These are phyloP conservation scores for Hyperopisus bebe DNA, from an alignment of 2,113 vertebrate species.

Conservation along the genomic window DNA sequence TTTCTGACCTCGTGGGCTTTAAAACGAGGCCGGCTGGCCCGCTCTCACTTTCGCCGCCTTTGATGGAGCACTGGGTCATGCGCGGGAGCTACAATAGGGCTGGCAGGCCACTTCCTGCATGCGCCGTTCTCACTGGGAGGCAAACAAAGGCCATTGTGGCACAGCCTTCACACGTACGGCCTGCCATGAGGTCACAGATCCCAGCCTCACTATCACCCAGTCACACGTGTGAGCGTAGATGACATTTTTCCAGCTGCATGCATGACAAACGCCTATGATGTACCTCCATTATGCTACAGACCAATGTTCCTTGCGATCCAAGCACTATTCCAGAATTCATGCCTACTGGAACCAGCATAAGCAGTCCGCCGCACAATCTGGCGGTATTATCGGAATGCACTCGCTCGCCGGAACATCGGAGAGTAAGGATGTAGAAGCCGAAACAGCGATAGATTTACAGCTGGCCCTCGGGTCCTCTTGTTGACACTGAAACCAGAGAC, in stretches of 20 bases:
- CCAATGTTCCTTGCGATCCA: not conserved
- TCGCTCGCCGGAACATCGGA: not conserved
- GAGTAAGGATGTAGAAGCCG: not conserved
- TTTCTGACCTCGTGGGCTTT: constrained; percentile 14
- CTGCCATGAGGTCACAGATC: not conserved
- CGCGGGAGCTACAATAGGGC: not conserved
- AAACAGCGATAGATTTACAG: not conserved
- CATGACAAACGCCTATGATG: not conserved
- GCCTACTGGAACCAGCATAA: not conserved
- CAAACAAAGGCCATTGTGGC: constrained; percentile 30
- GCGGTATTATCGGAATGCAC: not conserved
- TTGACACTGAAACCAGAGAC: constrained; percentile 7
- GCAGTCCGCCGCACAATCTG: not conserved
- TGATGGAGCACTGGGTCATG: constrained; percentile 13
- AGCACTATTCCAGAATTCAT: not conserved
- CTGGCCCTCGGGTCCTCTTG: not conserved
- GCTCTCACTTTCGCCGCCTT: constrained; percentile 16
- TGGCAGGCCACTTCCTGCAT: constrained; percentile 15
- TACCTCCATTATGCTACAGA: not conserved
- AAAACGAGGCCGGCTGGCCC: not conserved
- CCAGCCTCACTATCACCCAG: not conserved
- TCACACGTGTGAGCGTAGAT: not conserved
- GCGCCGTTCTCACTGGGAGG: constrained; percentile 27
- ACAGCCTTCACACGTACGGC: not conserved
- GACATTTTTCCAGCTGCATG: not conserved